These are phyloP conservation scores for Acanthacorydalis orientalis DNA, from an alignment of 2,888 invertebrate species.

Conservation along the genomic window DNA sequence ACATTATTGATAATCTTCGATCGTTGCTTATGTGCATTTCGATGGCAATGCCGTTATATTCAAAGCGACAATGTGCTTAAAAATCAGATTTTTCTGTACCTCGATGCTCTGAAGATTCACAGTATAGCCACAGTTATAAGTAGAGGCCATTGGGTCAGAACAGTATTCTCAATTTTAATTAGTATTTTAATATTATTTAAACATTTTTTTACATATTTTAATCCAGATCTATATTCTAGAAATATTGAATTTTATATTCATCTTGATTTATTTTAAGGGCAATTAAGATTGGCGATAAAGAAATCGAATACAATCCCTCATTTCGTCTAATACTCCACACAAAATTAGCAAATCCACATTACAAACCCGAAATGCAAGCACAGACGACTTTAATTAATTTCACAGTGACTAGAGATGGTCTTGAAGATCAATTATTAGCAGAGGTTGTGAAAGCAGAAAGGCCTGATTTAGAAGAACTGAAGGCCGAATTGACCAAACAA, in stretches of 20 bases:
- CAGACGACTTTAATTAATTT: conserved; percentile 95
- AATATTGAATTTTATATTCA: background rate
- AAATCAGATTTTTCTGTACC: too few species aligned
- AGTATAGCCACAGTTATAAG: too few species aligned
- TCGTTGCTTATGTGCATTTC: too few species aligned
- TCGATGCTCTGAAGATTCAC: too few species aligned
- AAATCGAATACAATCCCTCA: conserved; percentile 77
- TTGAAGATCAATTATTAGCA: conserved; percentile 89
- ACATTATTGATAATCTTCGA: too few species aligned
- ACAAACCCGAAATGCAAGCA: conserved; percentile 97
- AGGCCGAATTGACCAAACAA: conserved; percentile 87
- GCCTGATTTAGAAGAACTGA: conserved; percentile 87
- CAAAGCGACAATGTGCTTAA: too few species aligned
- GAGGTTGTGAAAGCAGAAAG: conserved; percentile 95
- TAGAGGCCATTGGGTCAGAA: too few species aligned
- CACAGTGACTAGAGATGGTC: conserved; percentile 87
- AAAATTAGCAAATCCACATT: conserved; percentile 92
- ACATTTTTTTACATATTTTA: too few species aligned
- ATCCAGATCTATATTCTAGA: too few species aligned
- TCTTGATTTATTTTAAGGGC: conserved; percentile 39
- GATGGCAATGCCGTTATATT: too few species aligned
- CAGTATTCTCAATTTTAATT: too few species aligned
- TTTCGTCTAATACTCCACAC: conserved; percentile 86
- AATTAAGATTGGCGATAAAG: conserved; percentile 92
- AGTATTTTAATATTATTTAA: too few species aligned